Base-by-base conservation (phyloP, 2,888 invertebrate genomes). In the Lordiphosa fenestrarum region DNA sequence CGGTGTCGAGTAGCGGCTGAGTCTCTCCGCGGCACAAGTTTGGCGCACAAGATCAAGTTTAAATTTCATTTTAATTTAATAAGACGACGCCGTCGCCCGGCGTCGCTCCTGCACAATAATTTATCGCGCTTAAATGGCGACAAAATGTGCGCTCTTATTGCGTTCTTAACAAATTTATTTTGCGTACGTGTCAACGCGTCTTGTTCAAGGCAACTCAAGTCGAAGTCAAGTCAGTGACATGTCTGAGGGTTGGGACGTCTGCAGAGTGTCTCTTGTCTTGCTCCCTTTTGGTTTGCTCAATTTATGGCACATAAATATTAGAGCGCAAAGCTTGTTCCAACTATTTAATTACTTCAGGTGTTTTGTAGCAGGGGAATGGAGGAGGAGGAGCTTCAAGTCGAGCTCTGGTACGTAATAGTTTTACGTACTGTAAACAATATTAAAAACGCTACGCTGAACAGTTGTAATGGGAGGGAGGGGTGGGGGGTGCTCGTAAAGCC, bases 51-150 rank as follows among this genome's bases (percentile, higher is more conserved):
- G 77, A 84, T 76, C 84, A 81, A 76, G 77, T 81, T 84, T 81
- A 73, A 84, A 77, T 73, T 81, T 76, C 50, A 73, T 73, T 75
- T 77, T 73, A 76, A 84, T 84, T 77, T 73, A 77, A 84, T 84
- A 70, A 70, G 61, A 69, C 50, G 57, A 36, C 41, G 66, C 39
- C 37, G 10, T 38, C 7, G 15, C 21, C 12, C 35, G 10, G 15
- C 15, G 42, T 62, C 49, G 23, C 69, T 60, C 54, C 59, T 60
- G 53, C 62, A 57, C 83, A 71, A 78, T 83, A 75, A 83, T 76
- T 80, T 76, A 83, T 76, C 74, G 78, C 82, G 74, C 78, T 77
- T 84, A 81, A 77, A 77, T 84, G 84, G 82, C 84, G 84, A 81
- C 77, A 77, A 77, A 84, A 77, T 81, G 82, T 68, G 73, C 74